Evolutionary conservation across 2,888 invertebrate genomes (phyloP).

Genomic region (Morpho deidamia): DNA sequence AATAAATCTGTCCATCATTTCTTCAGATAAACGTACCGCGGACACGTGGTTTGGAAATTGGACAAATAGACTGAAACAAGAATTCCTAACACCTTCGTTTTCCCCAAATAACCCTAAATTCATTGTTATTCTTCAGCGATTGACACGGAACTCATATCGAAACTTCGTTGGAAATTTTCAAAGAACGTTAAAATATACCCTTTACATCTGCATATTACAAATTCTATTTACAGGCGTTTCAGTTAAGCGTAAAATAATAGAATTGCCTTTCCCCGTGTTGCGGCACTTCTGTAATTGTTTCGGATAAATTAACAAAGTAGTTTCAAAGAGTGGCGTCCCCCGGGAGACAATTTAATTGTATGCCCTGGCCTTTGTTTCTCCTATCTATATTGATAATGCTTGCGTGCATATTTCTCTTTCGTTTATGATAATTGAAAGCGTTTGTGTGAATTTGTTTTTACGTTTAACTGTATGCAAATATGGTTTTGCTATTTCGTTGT

Average conservation of each 20-base stretch:
- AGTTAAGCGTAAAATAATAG: conserved; percentile 56
- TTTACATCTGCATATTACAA: conserved; percentile 3
- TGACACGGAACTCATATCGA: too few species aligned
- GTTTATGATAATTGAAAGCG: conserved; percentile 21
- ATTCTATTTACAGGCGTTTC: conserved; percentile 33
- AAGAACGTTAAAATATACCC: not conserved
- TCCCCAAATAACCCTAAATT: too few species aligned
- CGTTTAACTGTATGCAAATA: not conserved
- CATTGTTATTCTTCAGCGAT: too few species aligned
- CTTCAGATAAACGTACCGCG: too few species aligned
- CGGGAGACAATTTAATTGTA: conserved; percentile 61
- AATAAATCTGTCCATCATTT: too few species aligned
- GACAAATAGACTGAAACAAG: too few species aligned
- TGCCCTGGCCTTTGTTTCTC: conserved; percentile 48
- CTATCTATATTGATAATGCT: conserved; percentile 51
- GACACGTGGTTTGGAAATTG: too few species aligned
- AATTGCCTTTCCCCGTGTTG: conserved; percentile 51
- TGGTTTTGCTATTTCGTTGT: not conserved
- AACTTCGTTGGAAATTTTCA: too few species aligned
- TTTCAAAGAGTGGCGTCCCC: conserved; percentile 63
- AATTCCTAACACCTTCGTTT: too few species aligned
- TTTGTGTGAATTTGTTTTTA: not conserved
- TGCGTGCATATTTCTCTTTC: conserved; percentile 32
- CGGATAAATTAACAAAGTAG: conserved; percentile 73
- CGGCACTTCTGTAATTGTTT: conserved; percentile 68